Conservation (phyloP, 2,888 invertebrate genomes). For the Belgica antarctica region DNA sequence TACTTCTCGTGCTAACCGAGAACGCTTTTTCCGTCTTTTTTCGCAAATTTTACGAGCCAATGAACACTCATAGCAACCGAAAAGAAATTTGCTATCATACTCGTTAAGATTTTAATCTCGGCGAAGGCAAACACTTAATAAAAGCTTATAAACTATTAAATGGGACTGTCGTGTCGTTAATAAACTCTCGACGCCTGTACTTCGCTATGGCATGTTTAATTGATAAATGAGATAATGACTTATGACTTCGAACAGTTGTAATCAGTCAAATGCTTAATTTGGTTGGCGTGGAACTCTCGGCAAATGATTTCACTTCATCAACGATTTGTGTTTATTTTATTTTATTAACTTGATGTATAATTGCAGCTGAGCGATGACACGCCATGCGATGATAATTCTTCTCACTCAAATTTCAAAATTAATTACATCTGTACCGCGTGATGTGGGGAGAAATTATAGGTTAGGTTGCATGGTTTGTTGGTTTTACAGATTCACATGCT, state of each 20-base stretch:
- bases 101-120: background rate
- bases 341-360: slow-evolving; percentile 35
- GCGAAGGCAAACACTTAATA: no score
- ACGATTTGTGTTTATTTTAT: slow-evolving; percentile 25
- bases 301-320: slow-evolving; percentile 1
- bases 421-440: background rate
- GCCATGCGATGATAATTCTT: slow-evolving; percentile 24
- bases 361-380: slow-evolving; percentile 35
- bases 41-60: background rate
- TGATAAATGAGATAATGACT: slow-evolving; percentile 40
- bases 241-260: slow-evolving; percentile 33
- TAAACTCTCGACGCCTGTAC: background rate
- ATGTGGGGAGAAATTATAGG: background rate
- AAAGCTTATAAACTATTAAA: background rate
- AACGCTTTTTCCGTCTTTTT: no score
- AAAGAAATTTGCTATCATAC: background rate
- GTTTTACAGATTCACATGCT: no score
- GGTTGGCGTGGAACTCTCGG: background rate
- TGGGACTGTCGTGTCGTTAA: no score
- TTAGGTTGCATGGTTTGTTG: no score
- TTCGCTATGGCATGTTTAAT: slow-evolving; percentile 22
- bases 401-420: background rate
- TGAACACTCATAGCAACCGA: background rate
- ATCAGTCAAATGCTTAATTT: slow-evolving; percentile 24
- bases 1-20: background rate